phyloP scores from a whole-genome alignment of 2,113 vertebrate species.

The Cyphomyrus discorhynchus region DNA sequence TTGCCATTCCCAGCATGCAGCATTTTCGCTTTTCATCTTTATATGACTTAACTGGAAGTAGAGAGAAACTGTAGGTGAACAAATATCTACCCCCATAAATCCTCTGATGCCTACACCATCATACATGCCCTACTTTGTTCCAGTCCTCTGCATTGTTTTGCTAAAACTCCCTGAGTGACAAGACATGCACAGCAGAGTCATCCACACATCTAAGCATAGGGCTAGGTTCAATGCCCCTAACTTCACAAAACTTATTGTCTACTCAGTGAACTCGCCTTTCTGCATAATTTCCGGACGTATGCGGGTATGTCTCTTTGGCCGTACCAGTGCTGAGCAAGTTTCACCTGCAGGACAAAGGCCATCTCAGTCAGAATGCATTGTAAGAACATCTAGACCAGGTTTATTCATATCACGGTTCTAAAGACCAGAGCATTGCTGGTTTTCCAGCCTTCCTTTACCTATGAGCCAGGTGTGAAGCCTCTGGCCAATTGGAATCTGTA shows the following conservation, averaged over 20 bases:
- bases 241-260: not conserved
- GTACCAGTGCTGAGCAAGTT: conserved; percentile 40
- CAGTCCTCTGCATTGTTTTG: not conserved
- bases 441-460: too few species aligned
- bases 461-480: too few species aligned
- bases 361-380: not conserved
- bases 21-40: not conserved
- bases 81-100: not conserved
- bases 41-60: conserved; percentile 9
- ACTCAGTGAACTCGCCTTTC: conserved; percentile 29
- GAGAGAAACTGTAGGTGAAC: not conserved
- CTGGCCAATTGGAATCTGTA: too few species aligned
- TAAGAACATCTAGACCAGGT: not conserved
- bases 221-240: not conserved
- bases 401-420: not conserved
- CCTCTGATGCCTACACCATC: not conserved
- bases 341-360: conserved; percentile 35
- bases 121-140: not conserved
- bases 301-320: conserved; percentile 38
- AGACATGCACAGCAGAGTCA: not conserved
- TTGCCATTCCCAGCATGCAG: conserved; percentile 44
- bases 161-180: not conserved
- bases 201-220: not conserved
- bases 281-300: conserved; percentile 11
- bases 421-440: not conserved